Conservation (phyloP, 2,888 invertebrate species). For the Piscicola geometra region DNA sequence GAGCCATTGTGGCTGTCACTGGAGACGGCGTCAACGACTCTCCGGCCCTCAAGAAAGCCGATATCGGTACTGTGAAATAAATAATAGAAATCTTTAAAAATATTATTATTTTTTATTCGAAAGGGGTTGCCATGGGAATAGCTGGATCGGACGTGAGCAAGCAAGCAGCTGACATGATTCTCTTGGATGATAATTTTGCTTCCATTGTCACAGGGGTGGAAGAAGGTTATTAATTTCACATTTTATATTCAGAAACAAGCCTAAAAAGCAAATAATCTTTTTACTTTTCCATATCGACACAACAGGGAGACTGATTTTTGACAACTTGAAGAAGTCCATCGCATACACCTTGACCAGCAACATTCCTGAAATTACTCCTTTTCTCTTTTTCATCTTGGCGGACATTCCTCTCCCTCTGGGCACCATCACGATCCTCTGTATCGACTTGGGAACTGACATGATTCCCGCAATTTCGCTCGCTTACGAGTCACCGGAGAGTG, state of each 20-base stretch:
- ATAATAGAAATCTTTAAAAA: no score
- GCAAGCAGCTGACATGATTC: conserved; percentile 48
- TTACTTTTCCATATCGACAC: no score
- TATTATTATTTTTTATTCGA: no score
- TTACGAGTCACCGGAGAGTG: conserved; percentile 81
- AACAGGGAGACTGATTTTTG: conserved; percentile 72
- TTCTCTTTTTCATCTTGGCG: conserved; percentile 89
- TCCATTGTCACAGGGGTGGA: conserved; percentile 48
- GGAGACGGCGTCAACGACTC: conserved; percentile 85
- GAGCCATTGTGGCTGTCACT: conserved; percentile 76
- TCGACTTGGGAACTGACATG: conserved; percentile 97
- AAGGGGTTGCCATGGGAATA: conserved; percentile 46
- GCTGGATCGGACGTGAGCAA: conserved; percentile 46
- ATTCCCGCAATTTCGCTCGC: conserved; percentile 83
- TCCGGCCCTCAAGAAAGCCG: conserved; percentile 76
- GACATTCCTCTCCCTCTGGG: conserved; percentile 88
- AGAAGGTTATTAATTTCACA: conserved; percentile 41
- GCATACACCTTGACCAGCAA: conserved; percentile 92
- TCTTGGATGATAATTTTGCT: conserved; percentile 47
- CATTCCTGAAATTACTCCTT: conserved; percentile 93
- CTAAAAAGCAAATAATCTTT: no score
- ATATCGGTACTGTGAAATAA: conserved; percentile 55
- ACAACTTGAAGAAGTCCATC: conserved; percentile 93
- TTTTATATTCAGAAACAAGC: no score
- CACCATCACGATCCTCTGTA: conserved; percentile 92